A percentile compares a stretch with the other conserved stretches of the same genome.
phyloP scores from a whole-genome alignment of 2,888 invertebrate species.

The Lacanobia oleracea region DNA sequence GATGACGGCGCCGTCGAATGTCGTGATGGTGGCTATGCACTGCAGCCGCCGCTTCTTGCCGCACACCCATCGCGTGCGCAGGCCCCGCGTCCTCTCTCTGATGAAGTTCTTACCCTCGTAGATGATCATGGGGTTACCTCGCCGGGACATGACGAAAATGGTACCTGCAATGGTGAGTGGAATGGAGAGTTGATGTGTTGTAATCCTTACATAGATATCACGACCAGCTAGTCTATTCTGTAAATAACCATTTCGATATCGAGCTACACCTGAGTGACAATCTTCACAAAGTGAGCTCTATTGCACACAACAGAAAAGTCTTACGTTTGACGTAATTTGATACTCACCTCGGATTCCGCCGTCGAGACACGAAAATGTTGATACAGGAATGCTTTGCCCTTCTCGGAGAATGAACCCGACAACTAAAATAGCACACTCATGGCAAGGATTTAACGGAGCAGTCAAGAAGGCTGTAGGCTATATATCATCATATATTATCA shows the following conservation, averaged over 20 bases:
- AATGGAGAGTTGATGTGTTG: constrained; percentile 46
- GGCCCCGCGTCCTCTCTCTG: constrained; percentile 74
- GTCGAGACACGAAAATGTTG: no score
- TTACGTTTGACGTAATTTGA: no score
- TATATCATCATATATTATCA: no score
- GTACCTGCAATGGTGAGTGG: constrained; percentile 66
- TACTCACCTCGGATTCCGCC: no score
- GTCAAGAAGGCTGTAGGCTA: no score
- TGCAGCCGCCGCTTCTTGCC: constrained; percentile 79
- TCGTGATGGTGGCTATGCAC: constrained; percentile 80
- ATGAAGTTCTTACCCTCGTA: constrained; percentile 81
- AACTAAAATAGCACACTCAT: background rate
- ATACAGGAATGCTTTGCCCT: background rate
- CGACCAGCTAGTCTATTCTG: no score
- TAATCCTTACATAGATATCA: constrained; percentile 4
- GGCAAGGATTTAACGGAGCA: background rate
- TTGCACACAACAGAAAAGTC: no score
- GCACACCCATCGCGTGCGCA: constrained; percentile 81
- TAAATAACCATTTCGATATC: no score
- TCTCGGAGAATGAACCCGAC: background rate
- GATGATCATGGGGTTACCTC: constrained; percentile 83
- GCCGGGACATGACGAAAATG: constrained; percentile 76
- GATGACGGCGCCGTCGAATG: constrained; percentile 73
- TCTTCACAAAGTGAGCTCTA: no score
- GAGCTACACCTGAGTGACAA: no score